Conservation (phyloP, 1,140 invertebrate species). For the Yoshiicerus persimilis region DNA sequence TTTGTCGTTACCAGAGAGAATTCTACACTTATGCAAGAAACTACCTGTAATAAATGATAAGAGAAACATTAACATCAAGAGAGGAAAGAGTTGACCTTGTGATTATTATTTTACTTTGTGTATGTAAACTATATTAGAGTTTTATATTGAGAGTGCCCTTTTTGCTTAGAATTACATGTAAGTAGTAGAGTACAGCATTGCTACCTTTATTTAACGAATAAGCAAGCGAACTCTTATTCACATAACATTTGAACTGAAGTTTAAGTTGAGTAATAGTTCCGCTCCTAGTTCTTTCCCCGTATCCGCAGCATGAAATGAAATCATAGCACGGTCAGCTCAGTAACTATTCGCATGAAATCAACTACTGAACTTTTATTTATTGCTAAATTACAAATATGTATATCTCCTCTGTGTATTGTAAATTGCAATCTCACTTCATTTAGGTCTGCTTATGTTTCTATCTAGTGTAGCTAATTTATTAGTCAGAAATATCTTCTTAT, state of each 20-base stretch:
- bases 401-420: not conserved
- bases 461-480: not conserved
- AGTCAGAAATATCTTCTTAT: not conserved
- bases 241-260: not conserved
- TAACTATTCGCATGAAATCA: no score
- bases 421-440: no score
- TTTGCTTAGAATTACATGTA: no score
- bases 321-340: not conserved
- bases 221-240: not conserved
- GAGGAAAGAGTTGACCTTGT: not conserved
- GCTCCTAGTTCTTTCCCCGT: not conserved
- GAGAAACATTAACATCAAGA: not conserved
- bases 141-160: not conserved
- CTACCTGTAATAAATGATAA: conserved; percentile 1
- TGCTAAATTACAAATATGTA: not conserved
- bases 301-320: not conserved
- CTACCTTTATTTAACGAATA: no score
- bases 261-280: conserved; percentile 8
- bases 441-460: no score
- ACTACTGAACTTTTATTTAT: not conserved
- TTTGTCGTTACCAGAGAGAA: not conserved
- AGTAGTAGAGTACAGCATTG: no score
- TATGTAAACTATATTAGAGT: not conserved
- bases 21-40: not conserved
- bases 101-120: not conserved